phyloP scores from a whole-genome alignment of 2,888 invertebrate genomes.

The Eulithis prunata region DNA sequence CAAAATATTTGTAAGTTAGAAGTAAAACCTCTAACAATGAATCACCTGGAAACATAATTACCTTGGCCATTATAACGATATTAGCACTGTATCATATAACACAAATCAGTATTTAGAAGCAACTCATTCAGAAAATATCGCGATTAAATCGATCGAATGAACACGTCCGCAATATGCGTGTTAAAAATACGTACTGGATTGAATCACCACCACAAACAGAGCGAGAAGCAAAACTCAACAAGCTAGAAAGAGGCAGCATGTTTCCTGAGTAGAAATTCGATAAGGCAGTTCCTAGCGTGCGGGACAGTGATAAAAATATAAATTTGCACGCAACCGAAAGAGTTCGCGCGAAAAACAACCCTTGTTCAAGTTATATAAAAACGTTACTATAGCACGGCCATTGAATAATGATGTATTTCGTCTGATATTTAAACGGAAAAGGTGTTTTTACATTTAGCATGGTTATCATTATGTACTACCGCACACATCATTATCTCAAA shows the following conservation, averaged over 20 bases:
- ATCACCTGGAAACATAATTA: conserved; percentile 50
- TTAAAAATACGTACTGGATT: conserved; percentile 75
- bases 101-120: conserved; percentile 53
- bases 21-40: conserved; percentile 13
- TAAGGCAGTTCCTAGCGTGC: conserved; percentile 48
- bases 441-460: background rate
- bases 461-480: conserved; percentile 1
- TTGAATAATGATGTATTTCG: background rate
- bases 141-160: conserved; percentile 46
- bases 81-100: conserved; percentile 44
- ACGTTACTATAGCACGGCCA: conserved; percentile 15
- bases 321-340: conserved; percentile 17
- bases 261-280: conserved; percentile 68
- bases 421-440: background rate
- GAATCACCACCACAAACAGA: conserved; percentile 44
- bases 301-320: conserved; percentile 31
- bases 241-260: conserved; percentile 30
- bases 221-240: conserved; percentile 16
- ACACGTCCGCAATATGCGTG: conserved; percentile 60
- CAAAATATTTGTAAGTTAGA: conserved; percentile 32
- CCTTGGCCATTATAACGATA: conserved; percentile 71
- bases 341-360: conserved; percentile 35
- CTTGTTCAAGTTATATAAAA: conserved; percentile 21
- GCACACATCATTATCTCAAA: conserved; percentile 2
- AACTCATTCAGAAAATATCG: conserved; percentile 66